A percentile compares a stretch with the other conserved stretches of the same genome.
These are phyloP conservation scores for Drosophila asahinai DNA, from an alignment of 1,140 invertebrate species.

Conservation along the genomic window DNA sequence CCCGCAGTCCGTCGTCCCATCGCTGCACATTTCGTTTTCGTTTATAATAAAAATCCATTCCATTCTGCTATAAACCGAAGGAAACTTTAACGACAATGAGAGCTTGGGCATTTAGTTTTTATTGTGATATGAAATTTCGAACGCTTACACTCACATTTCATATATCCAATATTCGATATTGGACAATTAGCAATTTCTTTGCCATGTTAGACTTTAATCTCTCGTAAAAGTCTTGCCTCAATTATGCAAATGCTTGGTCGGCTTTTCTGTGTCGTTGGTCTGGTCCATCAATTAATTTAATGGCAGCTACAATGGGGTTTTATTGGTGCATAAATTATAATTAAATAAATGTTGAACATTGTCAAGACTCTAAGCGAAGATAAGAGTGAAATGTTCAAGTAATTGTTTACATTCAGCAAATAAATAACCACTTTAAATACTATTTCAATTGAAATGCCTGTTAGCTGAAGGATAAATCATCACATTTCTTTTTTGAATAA, in stretches of 20 bases:
- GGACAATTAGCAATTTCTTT: constrained; percentile 41
- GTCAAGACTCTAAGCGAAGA: constrained; percentile 13
- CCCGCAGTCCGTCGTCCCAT: constrained; percentile 1
- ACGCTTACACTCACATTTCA: constrained; percentile 21
- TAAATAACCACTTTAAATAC: not conserved
- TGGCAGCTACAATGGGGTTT: constrained; percentile 54
- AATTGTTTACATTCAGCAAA: not conserved
- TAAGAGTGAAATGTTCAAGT: constrained; percentile 6
- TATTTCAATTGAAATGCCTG: not conserved
- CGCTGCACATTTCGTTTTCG: constrained; percentile 59
- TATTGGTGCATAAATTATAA: constrained; percentile 65
- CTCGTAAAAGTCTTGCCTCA: constrained; percentile 31
- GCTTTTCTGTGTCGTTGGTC: constrained; percentile 2
- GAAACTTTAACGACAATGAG: constrained; percentile 47
- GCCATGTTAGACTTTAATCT: constrained; percentile 35
- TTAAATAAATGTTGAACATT: constrained; percentile 61
- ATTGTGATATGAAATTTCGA: constrained; percentile 48
- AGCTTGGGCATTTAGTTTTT: constrained; percentile 44
- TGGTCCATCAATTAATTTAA: constrained; percentile 61
- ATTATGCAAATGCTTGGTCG: constrained; percentile 53
- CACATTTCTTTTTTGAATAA: not conserved
- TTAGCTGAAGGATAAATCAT: not conserved
- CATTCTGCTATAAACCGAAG: constrained; percentile 22
- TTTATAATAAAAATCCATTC: constrained; percentile 58
- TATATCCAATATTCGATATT: constrained; percentile 28